Evolutionary conservation across 1,140 invertebrate genomes (phyloP), one percentile per base, ranked within the genome.

Genomic region (Bradynema listronoti): DNA sequence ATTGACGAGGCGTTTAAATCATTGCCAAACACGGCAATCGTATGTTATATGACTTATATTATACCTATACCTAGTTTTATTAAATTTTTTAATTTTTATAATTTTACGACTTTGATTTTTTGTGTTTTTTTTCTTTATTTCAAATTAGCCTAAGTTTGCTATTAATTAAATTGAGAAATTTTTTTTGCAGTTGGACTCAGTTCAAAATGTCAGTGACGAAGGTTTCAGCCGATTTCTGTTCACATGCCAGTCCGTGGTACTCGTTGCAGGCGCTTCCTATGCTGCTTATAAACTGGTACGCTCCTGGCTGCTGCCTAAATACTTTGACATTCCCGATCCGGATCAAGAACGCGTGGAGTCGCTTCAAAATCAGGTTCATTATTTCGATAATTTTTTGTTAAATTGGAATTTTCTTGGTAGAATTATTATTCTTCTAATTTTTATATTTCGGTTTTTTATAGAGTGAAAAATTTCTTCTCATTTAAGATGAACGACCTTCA

Each of bases 311-410:
- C 49, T 72, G 11, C 69, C 69, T 4, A 60, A 63, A 29, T 68
- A 73, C 27, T 73, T 72, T n/a, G 63, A 69, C 11, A 56, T 72
- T 24, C 63, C 65, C 9, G 69, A 72, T 32, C 68, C 71, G 14
- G 71, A 29, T 25, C 43, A 73, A 14, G 56, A 69, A 39, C 43
- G 53, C 14, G 32, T 57, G 29, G 27, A 52, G 16, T 42, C 27
- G 4, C 29, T 71, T 27, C 52, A 71, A 32, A 29, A 65, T 27
- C 67, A 69, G 52, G 65, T 67, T n/a, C 11, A 2, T 61, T 47
- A 11, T 64, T 58, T n/a, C n/a, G n/a, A 11, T 11, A 11, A 22
- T 9, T 43, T 43, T 19, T 43, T 43, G 42, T 27, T 43, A 49
- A 49, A 11, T 49, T 49, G 46, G n/a, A 49, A 11, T 42, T 49